Conservation (phyloP, 2,888 invertebrate genomes). For the Tineola bisselliella region DNA sequence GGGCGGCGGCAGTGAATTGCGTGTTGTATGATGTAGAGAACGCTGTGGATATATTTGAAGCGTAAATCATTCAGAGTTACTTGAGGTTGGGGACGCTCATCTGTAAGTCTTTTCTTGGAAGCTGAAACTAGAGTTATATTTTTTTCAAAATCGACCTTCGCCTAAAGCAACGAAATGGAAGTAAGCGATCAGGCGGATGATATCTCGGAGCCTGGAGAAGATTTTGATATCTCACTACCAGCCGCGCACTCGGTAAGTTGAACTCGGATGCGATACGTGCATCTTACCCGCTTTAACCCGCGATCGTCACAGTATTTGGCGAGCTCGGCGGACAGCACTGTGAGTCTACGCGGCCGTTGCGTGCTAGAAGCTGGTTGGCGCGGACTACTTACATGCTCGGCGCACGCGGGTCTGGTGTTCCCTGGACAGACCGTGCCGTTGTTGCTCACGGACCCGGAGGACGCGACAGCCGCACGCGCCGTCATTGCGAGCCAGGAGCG, state of each 20-base stretch:
- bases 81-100: too few species aligned
- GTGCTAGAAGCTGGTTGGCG: constrained; percentile 52
- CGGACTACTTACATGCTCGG: constrained; percentile 39
- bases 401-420: constrained; percentile 48
- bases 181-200: constrained; percentile 16
- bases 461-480: constrained; percentile 24
- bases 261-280: background rate
- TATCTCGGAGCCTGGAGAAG: constrained; percentile 29
- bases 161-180: constrained; percentile 6
- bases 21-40: too few species aligned
- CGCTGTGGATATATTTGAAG: too few species aligned
- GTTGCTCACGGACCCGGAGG: constrained; percentile 34
- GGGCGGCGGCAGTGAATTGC: too few species aligned
- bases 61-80: too few species aligned
- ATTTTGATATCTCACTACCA: constrained; percentile 47
- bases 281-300: constrained; percentile 16
- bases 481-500: constrained; percentile 27
- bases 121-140: too few species aligned
- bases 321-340: background rate
- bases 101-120: too few species aligned
- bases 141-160: too few species aligned
- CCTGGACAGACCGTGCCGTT: constrained; percentile 61
- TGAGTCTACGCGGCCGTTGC: constrained; percentile 28
- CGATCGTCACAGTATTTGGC: background rate
- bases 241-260: constrained; percentile 45